phyloP scores from a whole-genome alignment of 1,140 invertebrate species.

The Olivierus martensii region DNA sequence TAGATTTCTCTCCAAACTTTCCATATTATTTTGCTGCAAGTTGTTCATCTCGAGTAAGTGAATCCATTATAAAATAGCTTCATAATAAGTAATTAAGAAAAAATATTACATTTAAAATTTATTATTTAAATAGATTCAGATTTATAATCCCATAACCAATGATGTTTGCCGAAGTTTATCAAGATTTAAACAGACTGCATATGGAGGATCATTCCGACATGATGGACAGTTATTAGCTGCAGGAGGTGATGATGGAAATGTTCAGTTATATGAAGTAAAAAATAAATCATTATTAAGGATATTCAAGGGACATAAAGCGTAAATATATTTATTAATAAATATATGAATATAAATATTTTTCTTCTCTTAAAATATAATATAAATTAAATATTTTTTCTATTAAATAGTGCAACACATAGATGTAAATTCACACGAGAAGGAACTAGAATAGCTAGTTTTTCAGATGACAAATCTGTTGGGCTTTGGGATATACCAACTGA shows the following conservation, averaged over 20 bases:
- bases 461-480: constrained; percentile 79
- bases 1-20: constrained; percentile 74
- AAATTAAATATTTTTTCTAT: constrained; percentile 23
- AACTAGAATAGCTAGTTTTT: constrained; percentile 69
- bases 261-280: constrained; percentile 76
- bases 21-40: constrained; percentile 81
- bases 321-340: constrained; percentile 14
- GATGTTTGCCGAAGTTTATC: constrained; percentile 68
- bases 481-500: constrained; percentile 64
- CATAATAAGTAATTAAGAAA: not conserved
- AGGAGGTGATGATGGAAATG: constrained; percentile 71
- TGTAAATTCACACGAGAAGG: constrained; percentile 67
- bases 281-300: constrained; percentile 57
- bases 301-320: constrained; percentile 50
- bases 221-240: constrained; percentile 74
- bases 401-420: constrained; percentile 53
- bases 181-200: constrained; percentile 69
- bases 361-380: not conserved
- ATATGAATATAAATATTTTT: constrained; percentile 6
- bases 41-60: constrained; percentile 63
- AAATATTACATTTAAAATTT: not conserved
- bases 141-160: constrained; percentile 82
- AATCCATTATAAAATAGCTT: constrained; percentile 3
- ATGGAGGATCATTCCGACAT: constrained; percentile 66
- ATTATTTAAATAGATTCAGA: constrained; percentile 42